Percentiles rank a stretch among this genome's conserved stretches.
Evolutionary conservation across 2,888 invertebrate genomes (phyloP).

Genomic region (Rhabditophanes sp.): DNA sequence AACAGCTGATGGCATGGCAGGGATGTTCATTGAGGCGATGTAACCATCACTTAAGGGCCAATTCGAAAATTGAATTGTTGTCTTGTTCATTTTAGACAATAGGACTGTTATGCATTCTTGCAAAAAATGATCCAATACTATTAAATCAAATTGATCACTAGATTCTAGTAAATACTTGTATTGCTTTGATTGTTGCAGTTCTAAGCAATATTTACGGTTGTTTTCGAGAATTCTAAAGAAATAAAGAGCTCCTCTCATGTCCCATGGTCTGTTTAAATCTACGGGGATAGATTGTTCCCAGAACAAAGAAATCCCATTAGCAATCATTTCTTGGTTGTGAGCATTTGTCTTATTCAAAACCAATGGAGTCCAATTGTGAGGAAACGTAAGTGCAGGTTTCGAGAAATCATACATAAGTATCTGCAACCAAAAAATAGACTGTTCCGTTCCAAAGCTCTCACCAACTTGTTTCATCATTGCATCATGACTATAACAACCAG

Average conservation of each 20-base stretch:
- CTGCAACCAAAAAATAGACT: constrained; percentile 32
- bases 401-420: constrained; percentile 32
- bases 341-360: constrained; percentile 16
- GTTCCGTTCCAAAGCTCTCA: constrained; percentile 10
- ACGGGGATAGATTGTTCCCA: constrained; percentile 25
- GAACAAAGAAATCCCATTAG: constrained; percentile 15
- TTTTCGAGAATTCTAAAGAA: constrained; percentile 28
- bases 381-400: constrained; percentile 20
- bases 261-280: constrained; percentile 24
- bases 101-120: constrained; percentile 36
- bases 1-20: constrained; percentile 21
- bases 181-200: constrained; percentile 21
- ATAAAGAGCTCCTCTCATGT: constrained; percentile 21
- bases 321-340: constrained; percentile 12
- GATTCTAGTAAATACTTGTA: constrained; percentile 11
- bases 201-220: constrained; percentile 23
- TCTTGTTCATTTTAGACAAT: constrained; percentile 26
- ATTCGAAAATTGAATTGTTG: constrained; percentile 34
- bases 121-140: constrained; percentile 34
- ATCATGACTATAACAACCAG: constrained; percentile 34
- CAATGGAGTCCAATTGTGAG: constrained; percentile 20
- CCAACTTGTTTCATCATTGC: constrained; percentile 35
- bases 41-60: constrained; percentile 40
- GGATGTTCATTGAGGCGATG: constrained; percentile 27
- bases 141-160: constrained; percentile 19